Percentiles rank a stretch among this genome's conserved stretches.
Conservation (phyloP, 2,888 invertebrate genomes). For the Pyrrhosoma nymphula region DNA sequence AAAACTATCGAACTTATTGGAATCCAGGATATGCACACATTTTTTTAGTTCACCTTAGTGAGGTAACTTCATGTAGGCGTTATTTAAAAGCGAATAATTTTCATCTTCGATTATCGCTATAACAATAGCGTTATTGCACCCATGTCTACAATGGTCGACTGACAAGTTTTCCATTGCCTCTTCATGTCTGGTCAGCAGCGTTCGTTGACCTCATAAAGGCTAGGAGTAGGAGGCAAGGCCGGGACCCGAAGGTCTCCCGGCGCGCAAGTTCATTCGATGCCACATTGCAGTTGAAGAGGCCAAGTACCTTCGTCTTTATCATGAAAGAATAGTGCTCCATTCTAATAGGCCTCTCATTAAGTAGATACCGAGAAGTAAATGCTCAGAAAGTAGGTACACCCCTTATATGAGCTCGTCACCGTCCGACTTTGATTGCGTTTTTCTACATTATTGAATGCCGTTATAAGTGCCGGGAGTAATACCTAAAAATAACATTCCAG, state of each 20-base stretch:
- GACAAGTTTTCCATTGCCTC: slow-evolving; percentile 59
- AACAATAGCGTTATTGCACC: background rate
- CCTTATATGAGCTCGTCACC: too few species aligned
- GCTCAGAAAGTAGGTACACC: too few species aligned
- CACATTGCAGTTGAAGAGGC: background rate
- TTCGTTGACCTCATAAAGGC: slow-evolving; percentile 67
- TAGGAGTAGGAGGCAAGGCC: slow-evolving; percentile 65
- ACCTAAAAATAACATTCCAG: too few species aligned
- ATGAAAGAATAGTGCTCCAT: background rate
- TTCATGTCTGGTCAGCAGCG: slow-evolving; percentile 61
- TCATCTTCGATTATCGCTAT: background rate
- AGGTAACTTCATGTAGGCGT: background rate
- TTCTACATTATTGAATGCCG: too few species aligned
- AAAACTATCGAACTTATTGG: background rate
- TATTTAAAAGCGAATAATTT: background rate
- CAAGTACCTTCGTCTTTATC: background rate
- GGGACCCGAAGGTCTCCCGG: slow-evolving; percentile 54
- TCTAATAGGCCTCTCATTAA: background rate
- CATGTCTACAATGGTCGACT: slow-evolving; percentile 55
- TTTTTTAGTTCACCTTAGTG: background rate
- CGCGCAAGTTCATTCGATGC: background rate
- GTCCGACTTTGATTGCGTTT: too few species aligned
- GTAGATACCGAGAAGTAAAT: too few species aligned
- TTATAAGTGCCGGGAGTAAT: too few species aligned
- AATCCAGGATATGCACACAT: background rate